Evolutionary conservation across 2,888 invertebrate genomes (phyloP).

Genomic region (Tipula vernalis): DNA sequence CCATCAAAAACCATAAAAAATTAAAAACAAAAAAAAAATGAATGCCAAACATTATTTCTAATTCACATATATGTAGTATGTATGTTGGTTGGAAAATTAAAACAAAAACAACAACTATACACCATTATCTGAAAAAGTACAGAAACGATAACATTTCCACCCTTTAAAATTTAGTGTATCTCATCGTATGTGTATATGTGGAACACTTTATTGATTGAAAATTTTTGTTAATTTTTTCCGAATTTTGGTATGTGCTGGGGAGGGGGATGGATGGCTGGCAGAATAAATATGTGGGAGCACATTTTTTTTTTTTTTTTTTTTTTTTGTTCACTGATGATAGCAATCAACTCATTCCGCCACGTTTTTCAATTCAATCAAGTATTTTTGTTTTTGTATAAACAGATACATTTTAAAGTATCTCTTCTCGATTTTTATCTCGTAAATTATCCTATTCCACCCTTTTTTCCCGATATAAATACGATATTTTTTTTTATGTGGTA

Average conservation of each 20-base stretch:
- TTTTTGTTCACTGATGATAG: background rate
- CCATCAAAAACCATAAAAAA: constrained; percentile 7
- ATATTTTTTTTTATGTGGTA: background rate
- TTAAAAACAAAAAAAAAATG: background rate
- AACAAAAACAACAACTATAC: background rate
- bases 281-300: background rate
- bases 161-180: background rate
- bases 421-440: constrained; percentile 10
- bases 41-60: background rate
- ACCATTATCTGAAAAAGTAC: background rate
- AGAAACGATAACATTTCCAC: background rate
- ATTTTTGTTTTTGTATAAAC: background rate
- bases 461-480: background rate
- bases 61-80: background rate
- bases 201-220: background rate
- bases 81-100: background rate
- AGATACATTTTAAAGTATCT: constrained; percentile 5
- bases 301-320: background rate
- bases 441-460: constrained; percentile 6
- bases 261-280: background rate
- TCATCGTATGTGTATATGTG: background rate
- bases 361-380: background rate
- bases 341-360: background rate
- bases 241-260: background rate
- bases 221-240: background rate